Conservation (phyloP, 2,888 invertebrate species). For the Creontiades dilutus region DNA sequence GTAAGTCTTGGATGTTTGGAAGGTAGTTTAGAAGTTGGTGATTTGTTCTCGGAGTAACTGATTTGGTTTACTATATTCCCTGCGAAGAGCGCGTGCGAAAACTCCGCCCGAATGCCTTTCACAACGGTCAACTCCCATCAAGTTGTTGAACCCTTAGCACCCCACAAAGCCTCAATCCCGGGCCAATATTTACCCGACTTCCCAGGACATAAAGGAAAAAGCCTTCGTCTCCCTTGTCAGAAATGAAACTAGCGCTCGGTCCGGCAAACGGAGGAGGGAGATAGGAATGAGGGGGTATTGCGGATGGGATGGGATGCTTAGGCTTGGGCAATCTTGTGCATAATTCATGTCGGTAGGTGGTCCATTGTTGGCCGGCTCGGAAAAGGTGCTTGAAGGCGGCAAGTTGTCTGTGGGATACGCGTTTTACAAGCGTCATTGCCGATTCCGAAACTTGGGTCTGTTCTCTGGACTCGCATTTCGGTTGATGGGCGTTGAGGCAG, state of each 20-base stretch:
- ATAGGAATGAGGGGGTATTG: neutral
- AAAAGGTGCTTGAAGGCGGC: slow-evolving; percentile 50
- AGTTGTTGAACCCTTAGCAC: slow-evolving; percentile 29
- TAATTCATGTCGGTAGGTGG: slow-evolving; percentile 60
- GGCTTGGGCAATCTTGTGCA: slow-evolving; percentile 59
- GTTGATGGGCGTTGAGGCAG: too few species aligned
- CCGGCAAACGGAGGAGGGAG: neutral
- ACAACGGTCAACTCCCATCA: slow-evolving; percentile 1
- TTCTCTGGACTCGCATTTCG: too few species aligned
- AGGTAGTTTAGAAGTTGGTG: too few species aligned
- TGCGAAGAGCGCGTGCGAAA: neutral
- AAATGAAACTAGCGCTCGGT: slow-evolving; percentile 47
- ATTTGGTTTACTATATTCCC: too few species aligned
- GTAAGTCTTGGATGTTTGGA: too few species aligned
- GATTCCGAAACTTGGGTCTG: slow-evolving; percentile 2
- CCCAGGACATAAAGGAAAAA: slow-evolving; percentile 17
- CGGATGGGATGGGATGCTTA: neutral
- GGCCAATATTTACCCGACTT: slow-evolving; percentile 28
- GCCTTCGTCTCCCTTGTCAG: slow-evolving; percentile 26
- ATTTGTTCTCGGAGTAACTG: too few species aligned
- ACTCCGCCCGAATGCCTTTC: neutral
- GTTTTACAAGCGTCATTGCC: slow-evolving; percentile 47
- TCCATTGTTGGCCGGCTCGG: slow-evolving; percentile 40
- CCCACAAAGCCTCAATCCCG: slow-evolving; percentile 28
- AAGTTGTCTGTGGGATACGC: slow-evolving; percentile 52